Base-by-base conservation (phyloP, 2,797 vertebrate species). In the Spinibarbus caldwelli region DNA sequence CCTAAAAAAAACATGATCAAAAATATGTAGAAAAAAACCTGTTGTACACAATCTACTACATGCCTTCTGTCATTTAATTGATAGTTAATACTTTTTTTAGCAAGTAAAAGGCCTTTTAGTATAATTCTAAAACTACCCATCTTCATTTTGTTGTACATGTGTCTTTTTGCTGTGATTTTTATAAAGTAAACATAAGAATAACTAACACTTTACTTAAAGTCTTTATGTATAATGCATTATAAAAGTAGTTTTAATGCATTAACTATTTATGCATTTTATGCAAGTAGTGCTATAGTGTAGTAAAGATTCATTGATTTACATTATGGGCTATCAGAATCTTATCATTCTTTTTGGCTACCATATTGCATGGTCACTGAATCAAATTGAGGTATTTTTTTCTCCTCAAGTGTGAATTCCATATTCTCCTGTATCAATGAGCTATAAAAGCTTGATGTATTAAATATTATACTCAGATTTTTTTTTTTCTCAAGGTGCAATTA, bases 341-440 rank as follows among this genome's bases (percentile, higher is more conserved):
- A 67, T 67, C 9, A 5, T 68, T 21, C 34, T n/a, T 68, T 12
- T 68, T 38, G 10, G 34, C 34, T 11, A 38, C 66, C 66, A 38
- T 23, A 68, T 12, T 68, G 19, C 34, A 38, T 38, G 29, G 14
- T 6, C 29, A 15, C 17, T 67, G 17, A 67, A 23, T 67, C 23
- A 26, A 70, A n/a, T 4, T 7, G 0, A 12, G 5, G n/a, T n/a
- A n/a, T n/a, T n/a, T n/a, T n/a, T n/a, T 5, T 1, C 43, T 0
- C 0, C n/a, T 21, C n/a, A n/a, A n/a, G n/a, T 70, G 7, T 72
- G n/a, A 71, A 36, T 15, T 71, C 41, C 6, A 43, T 26, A 26
- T 71, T 71, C 0, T 68, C 31, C 34, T 12, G 2, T 12, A 23
- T 38, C 19, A 3, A n/a, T 41, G 11, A n/a, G 11, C 10, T 5